Conservation (phyloP, 2,797 vertebrate species). For the Staurois parvus region DNA sequence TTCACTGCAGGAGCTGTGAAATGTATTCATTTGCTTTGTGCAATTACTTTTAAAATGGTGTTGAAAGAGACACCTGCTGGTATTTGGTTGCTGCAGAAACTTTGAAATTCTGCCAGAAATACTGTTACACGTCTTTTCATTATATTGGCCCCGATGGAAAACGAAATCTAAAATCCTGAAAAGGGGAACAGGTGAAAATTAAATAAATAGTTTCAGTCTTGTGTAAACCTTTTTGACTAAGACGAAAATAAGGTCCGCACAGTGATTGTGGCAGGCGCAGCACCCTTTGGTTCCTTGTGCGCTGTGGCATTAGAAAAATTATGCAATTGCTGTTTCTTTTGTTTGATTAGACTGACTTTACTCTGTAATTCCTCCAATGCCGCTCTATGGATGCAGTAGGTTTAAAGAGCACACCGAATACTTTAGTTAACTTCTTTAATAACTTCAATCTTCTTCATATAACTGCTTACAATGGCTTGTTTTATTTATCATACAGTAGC, state of each 20-base stretch:
- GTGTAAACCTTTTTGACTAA: neutral
- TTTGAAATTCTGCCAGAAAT: conserved; percentile 49
- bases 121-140: conserved; percentile 35
- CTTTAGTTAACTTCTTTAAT: too few species aligned
- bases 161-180: neutral
- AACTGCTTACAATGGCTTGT: too few species aligned
- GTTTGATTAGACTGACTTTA: too few species aligned
- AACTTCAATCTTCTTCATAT: too few species aligned
- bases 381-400: too few species aligned
- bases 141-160: neutral
- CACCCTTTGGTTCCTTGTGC: too few species aligned
- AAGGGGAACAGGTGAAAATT: neutral
- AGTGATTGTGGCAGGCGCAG: too few species aligned
- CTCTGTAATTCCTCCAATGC: too few species aligned
- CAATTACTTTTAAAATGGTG: conserved; percentile 52
- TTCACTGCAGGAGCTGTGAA: conserved; percentile 46
- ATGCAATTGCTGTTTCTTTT: too few species aligned
- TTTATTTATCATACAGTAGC: too few species aligned
- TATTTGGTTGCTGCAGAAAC: conserved; percentile 55
- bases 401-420: too few species aligned
- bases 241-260: neutral
- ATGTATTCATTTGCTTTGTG: conserved; percentile 50
- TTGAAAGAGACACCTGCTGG: conserved; percentile 57
- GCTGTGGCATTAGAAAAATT: too few species aligned
- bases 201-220: neutral